Evolutionary conservation across 2,113 vertebrate species (phyloP), one percentile per base, ranked within the genome.

Genomic region (Tringa solitaria): DNA sequence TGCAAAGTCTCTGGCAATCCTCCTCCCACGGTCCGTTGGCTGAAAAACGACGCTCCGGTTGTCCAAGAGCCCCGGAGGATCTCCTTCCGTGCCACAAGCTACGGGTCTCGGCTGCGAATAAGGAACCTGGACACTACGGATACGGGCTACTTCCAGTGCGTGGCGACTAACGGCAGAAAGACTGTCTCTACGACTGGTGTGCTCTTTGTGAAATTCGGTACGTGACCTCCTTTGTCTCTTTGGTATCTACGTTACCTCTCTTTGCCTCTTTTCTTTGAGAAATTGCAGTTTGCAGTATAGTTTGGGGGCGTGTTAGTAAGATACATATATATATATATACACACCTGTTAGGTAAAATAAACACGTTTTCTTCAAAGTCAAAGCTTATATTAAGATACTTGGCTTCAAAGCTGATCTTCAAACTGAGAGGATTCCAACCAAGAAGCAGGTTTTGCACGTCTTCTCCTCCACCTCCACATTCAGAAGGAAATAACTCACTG

Each of bases 61-160:
- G 99, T 99, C 37, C 99, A 99, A 64, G 99, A 99, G 92, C 99
- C 99, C 0, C 98, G 99, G 3, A 97, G 99, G 28, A 97, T 99
- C 91, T 99, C 99, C 65, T 99, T 99, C 96, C 98, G 99, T 5
- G 97, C 98, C 60, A 99, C 97, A 4, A 81, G 90, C 35, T 99
- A 99, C 6, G 99, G 99, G 6, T 99, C 99, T 6, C 98, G 99
- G 4, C 98, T 99, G 43, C 98, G 99, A 10, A 99, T 99, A 72
- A 98, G 99, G 73, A 99, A 99, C 97, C 98, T 99, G 5, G 99
- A 99, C 97, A 99, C 99, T 5, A 99, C 99, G 0, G 99, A 99
- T 95, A 99, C 99, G 0, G 99, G 99, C 59, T 99, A 99, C 97
- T 99, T 99, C 98, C 99, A 99, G 98, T 99, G 99, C 3, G 98